A percentile compares a stretch with the other conserved stretches of the same genome.
These are phyloP conservation scores for Heteromyza rotundicornis DNA, from an alignment of 2,888 invertebrate species.

Conservation along the genomic window DNA sequence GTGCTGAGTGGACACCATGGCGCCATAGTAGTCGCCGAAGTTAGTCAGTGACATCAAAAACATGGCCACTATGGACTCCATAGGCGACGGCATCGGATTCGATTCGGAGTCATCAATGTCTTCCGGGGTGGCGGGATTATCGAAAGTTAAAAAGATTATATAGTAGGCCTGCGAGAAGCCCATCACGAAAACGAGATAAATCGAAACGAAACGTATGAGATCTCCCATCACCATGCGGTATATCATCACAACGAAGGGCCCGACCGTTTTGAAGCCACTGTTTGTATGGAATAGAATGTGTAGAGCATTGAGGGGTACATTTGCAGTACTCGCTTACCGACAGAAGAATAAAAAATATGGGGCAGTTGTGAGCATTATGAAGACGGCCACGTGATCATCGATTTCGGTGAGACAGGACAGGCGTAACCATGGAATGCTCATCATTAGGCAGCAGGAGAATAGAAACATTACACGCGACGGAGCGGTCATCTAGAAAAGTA, in stretches of 20 bases:
- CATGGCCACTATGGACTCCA: slow-evolving; percentile 97
- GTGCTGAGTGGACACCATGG: slow-evolving; percentile 87
- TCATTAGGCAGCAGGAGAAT: slow-evolving; percentile 87
- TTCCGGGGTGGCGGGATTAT: slow-evolving; percentile 82
- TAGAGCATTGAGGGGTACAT: not conserved
- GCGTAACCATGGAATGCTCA: slow-evolving; percentile 83
- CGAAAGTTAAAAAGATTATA: slow-evolving; percentile 87
- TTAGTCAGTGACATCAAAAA: slow-evolving; percentile 98
- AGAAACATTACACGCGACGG: slow-evolving; percentile 94
- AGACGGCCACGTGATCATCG: slow-evolving; percentile 90
- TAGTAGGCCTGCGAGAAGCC: slow-evolving; percentile 96
- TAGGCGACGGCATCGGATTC: slow-evolving; percentile 89
- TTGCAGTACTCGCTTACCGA: slow-evolving; percentile 68
- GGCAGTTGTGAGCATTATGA: slow-evolving; percentile 94
- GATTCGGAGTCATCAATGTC: slow-evolving; percentile 81
- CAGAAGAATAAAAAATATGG: slow-evolving; percentile 98
- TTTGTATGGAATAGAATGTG: slow-evolving; percentile 46
- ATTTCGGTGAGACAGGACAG: slow-evolving; percentile 83
- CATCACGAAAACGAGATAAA: slow-evolving; percentile 96
- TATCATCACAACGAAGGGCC: slow-evolving; percentile 99
- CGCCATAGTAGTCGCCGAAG: slow-evolving; percentile 92
- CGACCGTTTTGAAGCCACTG: slow-evolving; percentile 97
- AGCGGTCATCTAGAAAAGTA: slow-evolving; percentile 74
- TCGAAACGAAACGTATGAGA: slow-evolving; percentile 91
- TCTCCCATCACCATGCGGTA: slow-evolving; percentile 98